Evolutionary conservation across 2,888 invertebrate species (phyloP), one percentile per base, ranked within the genome.

Genomic region (Anoplius nigerrimus): DNA sequence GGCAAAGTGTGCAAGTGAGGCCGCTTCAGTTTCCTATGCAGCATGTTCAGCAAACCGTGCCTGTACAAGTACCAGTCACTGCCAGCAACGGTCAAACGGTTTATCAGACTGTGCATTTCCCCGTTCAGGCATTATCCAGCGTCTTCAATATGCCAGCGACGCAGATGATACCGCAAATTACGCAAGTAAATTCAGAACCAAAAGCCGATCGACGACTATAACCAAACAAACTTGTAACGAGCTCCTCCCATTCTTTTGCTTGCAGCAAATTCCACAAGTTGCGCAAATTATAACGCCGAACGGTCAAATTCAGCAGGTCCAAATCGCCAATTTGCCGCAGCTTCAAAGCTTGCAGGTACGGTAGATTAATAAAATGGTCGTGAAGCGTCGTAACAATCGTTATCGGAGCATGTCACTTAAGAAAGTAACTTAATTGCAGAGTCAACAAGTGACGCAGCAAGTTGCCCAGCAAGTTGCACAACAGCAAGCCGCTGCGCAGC

Each of bases 51-150:
- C 94, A 94, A 83, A 94, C 95, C 68, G 95, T 97, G 60, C 96
- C 97, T 0, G 95, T 98, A 3, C 98, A 98, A 89, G 95, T 97
- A 70, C 97, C 97, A 0, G 95, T 97, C 74, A 93, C 95, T 62
- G 91, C 93, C 43, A 90, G 88, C 21, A 95, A 95, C 88, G 98
- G 98, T 0, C 98, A 98, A 89, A 98, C 98, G 0, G 94, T 98
- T 68, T 95, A 97, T 89, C 98, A 98, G 88, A 98, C 98, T 0
- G 94, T 98, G 0, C 98, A 98, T 87, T 94, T 98, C 82, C 98
- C 98, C 0, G 91, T 98, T 18, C 97, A 97, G 88, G 92, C 96
- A 52, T 90, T 94, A 48, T 90, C 92, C 0, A 90, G 90, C 46
- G 90, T 91, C 3, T 92, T 94, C 20, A 90, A 92, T 73, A 89